Percentiles rank a stretch among this genome's conserved stretches.
These are phyloP conservation scores for Ophioderma brevispina DNA, from an alignment of 35 echinoderm and acorn worm genomes.

Conservation along the genomic window DNA sequence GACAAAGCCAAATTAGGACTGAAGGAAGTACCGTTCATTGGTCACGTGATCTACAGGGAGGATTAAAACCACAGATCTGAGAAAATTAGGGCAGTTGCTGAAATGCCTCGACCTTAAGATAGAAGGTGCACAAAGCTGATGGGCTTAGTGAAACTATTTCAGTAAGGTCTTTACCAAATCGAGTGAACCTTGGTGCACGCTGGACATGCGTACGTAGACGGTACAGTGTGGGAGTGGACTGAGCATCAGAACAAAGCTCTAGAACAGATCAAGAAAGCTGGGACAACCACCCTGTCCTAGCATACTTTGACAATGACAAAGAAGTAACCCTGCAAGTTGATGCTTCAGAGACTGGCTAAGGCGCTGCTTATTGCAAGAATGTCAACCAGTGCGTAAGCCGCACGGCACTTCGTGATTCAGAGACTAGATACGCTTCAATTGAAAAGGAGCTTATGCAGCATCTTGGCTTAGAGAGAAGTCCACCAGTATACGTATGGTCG, in stretches of 20 bases:
- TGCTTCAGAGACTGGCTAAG: neutral
- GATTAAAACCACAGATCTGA: too few relatives aligned
- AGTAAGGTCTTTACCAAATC: neutral
- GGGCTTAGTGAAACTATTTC: neutral
- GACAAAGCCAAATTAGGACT: too few relatives aligned
- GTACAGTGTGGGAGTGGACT: neutral
- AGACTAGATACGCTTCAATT: constrained; percentile 40
- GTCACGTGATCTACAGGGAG: too few relatives aligned
- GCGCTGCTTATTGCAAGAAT: neutral
- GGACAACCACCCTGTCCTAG: neutral
- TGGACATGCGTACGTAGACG: neutral
- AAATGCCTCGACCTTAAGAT: too few relatives aligned
- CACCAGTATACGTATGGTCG: constrained; percentile 42
- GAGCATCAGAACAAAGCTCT: neutral
- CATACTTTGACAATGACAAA: neutral
- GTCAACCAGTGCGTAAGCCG: constrained; percentile 27
- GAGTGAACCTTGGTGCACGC: neutral
- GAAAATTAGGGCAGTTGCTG: too few relatives aligned
- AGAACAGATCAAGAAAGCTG: neutral
- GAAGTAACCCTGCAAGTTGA: neutral
- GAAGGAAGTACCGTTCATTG: too few relatives aligned
- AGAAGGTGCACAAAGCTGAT: too few relatives aligned
- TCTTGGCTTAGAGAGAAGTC: constrained; percentile 53
- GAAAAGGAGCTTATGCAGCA: constrained; percentile 47
- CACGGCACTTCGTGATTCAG: neutral